phyloP scores from a whole-genome alignment of 2,113 vertebrate species.

The Dromas ardeola region DNA sequence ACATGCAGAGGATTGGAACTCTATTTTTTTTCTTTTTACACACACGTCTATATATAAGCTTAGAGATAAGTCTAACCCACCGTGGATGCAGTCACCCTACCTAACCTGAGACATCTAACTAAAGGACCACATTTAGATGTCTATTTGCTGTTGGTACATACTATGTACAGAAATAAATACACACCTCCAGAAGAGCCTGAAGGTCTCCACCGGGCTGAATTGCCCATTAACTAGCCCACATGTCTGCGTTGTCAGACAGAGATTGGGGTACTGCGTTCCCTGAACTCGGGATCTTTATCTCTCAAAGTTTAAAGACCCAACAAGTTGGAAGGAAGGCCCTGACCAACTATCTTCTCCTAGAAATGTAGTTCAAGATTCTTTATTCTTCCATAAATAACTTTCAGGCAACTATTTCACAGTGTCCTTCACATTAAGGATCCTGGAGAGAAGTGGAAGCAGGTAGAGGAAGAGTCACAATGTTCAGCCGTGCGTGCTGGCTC shows the following conservation, averaged over 20 bases:
- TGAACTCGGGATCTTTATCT: background rate
- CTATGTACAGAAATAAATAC: background rate
- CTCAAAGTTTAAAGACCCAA: background rate
- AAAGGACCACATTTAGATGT: background rate
- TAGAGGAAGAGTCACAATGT: background rate
- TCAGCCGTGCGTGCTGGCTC: background rate
- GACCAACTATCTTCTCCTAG: background rate
- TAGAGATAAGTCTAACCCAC: background rate
- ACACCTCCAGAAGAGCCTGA: background rate
- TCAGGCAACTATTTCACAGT: background rate
- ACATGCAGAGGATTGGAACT: background rate
- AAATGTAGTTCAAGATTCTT: background rate
- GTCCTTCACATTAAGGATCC: background rate
- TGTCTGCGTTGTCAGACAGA: background rate
- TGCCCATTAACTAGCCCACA: background rate
- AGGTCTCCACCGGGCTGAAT: background rate
- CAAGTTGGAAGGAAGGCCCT: background rate
- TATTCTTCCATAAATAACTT: background rate
- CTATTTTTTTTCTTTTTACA: background rate
- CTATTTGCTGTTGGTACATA: background rate
- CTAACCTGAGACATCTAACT: background rate
- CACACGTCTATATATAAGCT: background rate
- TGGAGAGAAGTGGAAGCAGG: background rate
- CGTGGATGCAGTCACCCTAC: background rate
- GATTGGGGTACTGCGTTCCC: background rate